Base-by-base conservation (phyloP, 2,113 vertebrate genomes). In the Calypte anna region DNA sequence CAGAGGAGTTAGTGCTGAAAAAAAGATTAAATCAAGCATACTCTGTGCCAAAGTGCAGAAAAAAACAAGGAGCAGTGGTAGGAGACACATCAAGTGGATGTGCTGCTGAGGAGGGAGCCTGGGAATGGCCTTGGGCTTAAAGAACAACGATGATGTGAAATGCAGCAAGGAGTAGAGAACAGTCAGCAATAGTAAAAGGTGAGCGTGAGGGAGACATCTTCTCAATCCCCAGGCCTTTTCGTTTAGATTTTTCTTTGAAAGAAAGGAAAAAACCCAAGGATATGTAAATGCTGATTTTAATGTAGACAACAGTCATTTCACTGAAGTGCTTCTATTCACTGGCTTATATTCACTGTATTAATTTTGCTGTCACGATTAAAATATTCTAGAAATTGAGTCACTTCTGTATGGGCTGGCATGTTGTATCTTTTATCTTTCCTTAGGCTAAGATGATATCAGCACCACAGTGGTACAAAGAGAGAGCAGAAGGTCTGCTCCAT, bases 191-290 rank as follows among this genome's bases (percentile, higher is more conserved):
- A 61, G 15, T 31, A 67, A 92, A 69, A 11, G 69, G 20, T 14
- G 53, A 66, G 57, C 23, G 33, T 70, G 64, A 61, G n/a, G 22
- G 80, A 83, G 82, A 81, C 62, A 92, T 15, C 66, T 78, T 81
- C 68, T 88, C 19, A 76, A 77, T 68, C 70, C 14, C 21, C 30
- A 90, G 46, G 38, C 27, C 38, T 91, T 91, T 77, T 31, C 40
- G 73, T 90, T 92, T 62, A 97, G 70, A 48, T 75, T 92, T 86
- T 90, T 48, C 51, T 88, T 94, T 75, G 75, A 91, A 96, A 96
- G 57, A 91, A 61, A 90, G 86, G 66, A 94, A 66, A 88, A 94
- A 88, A 94, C 79, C 8, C 68, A 91, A 79, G 62, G 61, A 50
- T 38, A 40, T 48, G 43, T n/a, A 83, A 80, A 74, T 48, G 77